Evolutionary conservation across 1,140 invertebrate genomes (phyloP).

Genomic region (Rhynchophorus ferrugineus): DNA sequence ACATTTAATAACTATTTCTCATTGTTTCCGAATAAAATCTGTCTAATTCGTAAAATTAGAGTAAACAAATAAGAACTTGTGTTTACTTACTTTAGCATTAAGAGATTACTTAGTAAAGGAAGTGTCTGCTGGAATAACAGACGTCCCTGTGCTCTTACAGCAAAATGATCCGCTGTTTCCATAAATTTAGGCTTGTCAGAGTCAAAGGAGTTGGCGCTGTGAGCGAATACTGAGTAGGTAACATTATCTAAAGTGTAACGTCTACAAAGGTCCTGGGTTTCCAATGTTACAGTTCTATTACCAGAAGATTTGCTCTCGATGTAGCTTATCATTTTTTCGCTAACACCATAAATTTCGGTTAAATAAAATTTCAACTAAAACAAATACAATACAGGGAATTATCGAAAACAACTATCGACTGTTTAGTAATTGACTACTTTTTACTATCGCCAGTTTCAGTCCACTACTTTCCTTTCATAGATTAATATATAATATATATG

Average conservation of each 20-base stretch:
- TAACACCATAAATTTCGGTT: constrained; percentile 28
- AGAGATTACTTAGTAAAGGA: constrained; percentile 9
- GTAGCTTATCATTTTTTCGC: constrained; percentile 30
- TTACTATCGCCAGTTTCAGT: no score
- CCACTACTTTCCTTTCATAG: no score
- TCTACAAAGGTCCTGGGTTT: constrained; percentile 36
- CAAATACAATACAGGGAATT: neutral
- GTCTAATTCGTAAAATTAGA: no score
- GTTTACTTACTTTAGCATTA: constrained; percentile 35
- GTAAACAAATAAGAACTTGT: no score
- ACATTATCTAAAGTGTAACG: constrained; percentile 47
- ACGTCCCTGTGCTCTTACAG: constrained; percentile 13
- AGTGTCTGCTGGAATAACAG: constrained; percentile 20
- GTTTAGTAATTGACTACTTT: no score
- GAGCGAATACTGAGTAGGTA: constrained; percentile 43
- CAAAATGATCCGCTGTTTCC: constrained; percentile 35
- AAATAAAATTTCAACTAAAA: constrained; percentile 29
- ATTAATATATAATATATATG: no score
- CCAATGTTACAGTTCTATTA: no score
- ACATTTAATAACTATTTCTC: no score
- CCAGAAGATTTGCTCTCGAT: no score
- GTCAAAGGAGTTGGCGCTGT: constrained; percentile 39
- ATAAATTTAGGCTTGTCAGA: constrained; percentile 42
- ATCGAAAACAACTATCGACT: no score
- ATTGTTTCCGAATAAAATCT: no score